Evolutionary conservation across 2,888 invertebrate genomes (phyloP), one percentile per base, ranked within the genome.

Genomic region (Acrobasis repandana): DNA sequence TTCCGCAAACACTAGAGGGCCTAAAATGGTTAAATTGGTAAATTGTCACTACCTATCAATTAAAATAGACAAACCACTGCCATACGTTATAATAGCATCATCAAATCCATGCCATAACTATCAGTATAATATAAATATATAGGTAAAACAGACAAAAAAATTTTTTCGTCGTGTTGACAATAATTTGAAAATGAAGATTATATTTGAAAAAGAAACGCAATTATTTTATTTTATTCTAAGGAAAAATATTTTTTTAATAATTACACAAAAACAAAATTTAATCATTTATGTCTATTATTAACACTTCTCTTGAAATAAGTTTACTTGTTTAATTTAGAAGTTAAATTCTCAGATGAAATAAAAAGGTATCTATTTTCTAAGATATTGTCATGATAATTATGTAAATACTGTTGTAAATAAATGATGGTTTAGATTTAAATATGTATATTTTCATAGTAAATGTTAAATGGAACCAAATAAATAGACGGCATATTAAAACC

Each of bases 391-490:
- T 69, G 71, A 58, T 65, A n/a, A n/a, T n/a, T n/a, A 72, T 88
- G 86, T 88, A 88, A 78, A 88, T 85, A 84, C 66, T 72, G 70
- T 63, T 86, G 84, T 86, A 83, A 63, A 86, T 85, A 85, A 82
- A 75, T 72, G 69, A 77, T 76, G 75, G 74, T 74, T 79, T 85
- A 85, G 77, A 82, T 76, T 80, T 83, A 82, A 84, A 85, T 79
- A 80, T 90, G 88, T 90, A 90, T 92, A 91, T 92, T 91, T 91
- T 92, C 88, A 87, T 91, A 91, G 88, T 87, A 72, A 83, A 84
- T 86, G 87, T 90, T 89, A 89, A 91, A 87, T 82, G 87, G 91
- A 91, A 90, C 90, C 90, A 92, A 90, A 85, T 87, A 88, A 88
- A 73, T 85, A 86, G 79, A 73, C 59, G 62, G 60, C 64, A 60